These are phyloP conservation scores for Sipunculus nudus DNA, from an alignment of 2,888 invertebrate species.

Conservation along the genomic window DNA sequence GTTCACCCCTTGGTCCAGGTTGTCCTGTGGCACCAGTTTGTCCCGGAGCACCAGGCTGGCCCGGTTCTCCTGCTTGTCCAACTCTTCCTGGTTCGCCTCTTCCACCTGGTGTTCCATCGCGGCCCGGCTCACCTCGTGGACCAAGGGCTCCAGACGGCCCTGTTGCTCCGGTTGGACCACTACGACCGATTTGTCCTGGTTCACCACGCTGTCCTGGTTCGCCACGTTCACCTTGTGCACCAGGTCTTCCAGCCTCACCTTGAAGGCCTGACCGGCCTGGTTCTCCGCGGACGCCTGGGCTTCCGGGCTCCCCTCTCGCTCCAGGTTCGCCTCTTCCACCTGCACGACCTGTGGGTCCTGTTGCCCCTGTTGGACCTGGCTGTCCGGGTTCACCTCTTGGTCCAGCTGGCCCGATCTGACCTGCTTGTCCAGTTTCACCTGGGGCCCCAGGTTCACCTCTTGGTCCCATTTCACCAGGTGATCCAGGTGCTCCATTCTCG, in stretches of 20 bases:
- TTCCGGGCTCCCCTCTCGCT: conserved; percentile 16
- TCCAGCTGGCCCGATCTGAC: conserved; percentile 18
- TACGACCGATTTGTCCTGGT: conserved; percentile 19
- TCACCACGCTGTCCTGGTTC: conserved; percentile 19
- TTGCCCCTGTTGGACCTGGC: conserved; percentile 9
- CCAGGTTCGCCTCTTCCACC: conserved; percentile 18
- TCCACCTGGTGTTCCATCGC: conserved; percentile 5
- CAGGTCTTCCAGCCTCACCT: conserved; percentile 18
- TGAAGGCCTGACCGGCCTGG: conserved; percentile 29
- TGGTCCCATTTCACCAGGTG: conserved; percentile 70
- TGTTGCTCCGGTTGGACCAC: conserved; percentile 15
- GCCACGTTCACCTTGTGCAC: conserved; percentile 28
- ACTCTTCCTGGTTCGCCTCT: conserved; percentile 2
- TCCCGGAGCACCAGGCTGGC: conserved; percentile 32
- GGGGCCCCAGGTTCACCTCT: conserved; percentile 25
- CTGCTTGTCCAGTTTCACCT: conserved; percentile 70
- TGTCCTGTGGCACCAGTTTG: conserved; percentile 35
- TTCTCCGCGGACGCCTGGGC: conserved; percentile 16
- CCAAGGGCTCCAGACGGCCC: conserved; percentile 19
- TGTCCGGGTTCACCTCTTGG: conserved; percentile 30
- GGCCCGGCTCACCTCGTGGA: neutral
- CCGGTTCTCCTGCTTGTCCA: conserved; percentile 37
- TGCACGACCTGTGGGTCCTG: conserved; percentile 9
- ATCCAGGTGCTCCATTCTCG: conserved; percentile 21
- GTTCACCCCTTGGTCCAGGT: conserved; percentile 68